Conservation (phyloP, 2,797 vertebrate species). For the Myotis pilosus region DNA sequence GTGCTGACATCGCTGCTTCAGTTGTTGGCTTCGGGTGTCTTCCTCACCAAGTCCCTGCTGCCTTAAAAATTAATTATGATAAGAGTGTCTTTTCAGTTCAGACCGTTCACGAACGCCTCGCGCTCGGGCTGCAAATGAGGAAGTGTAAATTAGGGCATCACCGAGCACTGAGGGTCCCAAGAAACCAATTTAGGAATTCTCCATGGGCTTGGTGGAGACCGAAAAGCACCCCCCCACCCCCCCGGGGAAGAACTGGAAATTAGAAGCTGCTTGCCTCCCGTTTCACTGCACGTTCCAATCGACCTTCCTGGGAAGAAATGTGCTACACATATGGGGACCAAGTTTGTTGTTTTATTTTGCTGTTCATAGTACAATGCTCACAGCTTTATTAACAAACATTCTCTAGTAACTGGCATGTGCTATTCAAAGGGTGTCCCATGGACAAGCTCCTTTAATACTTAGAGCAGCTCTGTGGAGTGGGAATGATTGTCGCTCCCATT, state of each 20-base stretch:
- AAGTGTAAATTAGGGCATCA: slow-evolving; percentile 82
- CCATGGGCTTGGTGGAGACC: slow-evolving; percentile 74
- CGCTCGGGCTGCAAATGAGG: slow-evolving; percentile 79
- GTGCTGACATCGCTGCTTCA: slow-evolving; percentile 47
- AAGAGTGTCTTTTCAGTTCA: slow-evolving; percentile 75
- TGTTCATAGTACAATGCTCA: background rate
- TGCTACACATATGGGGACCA: slow-evolving; percentile 34
- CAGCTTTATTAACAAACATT: background rate
- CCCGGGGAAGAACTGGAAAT: slow-evolving; percentile 73
- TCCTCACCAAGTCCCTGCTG: slow-evolving; percentile 76
- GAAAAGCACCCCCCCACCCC: slow-evolving; percentile 71
- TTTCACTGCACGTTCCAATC: slow-evolving; percentile 54
- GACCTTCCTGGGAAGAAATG: slow-evolving; percentile 53
- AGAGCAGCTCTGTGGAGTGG: background rate
- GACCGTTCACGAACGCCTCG: slow-evolving; percentile 79
- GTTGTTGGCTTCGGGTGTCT: slow-evolving; percentile 71
- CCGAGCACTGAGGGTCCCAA: slow-evolving; percentile 77
- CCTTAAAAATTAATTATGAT: slow-evolving; percentile 83
- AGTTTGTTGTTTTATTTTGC: background rate
- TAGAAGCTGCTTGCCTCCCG: slow-evolving; percentile 63
- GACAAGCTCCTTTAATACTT: background rate
- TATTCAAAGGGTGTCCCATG: background rate
- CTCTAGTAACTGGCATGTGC: background rate
- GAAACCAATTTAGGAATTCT: slow-evolving; percentile 82
- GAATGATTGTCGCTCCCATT: background rate